Conservation (phyloP, 2,888 invertebrate species). For the Autographa gamma region DNA sequence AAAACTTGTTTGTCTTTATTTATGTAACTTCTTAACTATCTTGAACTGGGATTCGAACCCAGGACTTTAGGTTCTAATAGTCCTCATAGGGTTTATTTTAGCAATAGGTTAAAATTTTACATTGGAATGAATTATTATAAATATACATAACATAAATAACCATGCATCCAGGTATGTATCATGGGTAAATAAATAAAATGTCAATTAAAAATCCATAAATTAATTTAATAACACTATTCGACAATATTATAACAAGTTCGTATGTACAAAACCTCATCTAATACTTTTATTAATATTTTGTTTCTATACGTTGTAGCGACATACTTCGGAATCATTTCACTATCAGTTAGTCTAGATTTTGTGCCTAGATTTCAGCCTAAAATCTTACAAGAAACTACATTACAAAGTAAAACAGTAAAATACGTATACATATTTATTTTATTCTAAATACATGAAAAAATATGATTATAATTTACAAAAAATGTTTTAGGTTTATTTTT, state of each 20-base stretch:
- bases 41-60: no score
- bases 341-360: conserved; percentile 5
- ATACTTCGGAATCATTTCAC: conserved; percentile 32
- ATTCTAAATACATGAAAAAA: background rate
- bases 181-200: conserved; percentile 57
- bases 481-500: background rate
- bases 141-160: no score
- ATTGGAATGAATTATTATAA: no score
- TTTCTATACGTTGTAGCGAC: conserved; percentile 54
- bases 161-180: no score
- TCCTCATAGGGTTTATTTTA: no score
- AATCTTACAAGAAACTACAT: background rate
- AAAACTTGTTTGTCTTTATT: no score
- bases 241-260: conserved; percentile 86
- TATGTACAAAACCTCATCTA: conserved; percentile 84
- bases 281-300: conserved; percentile 61
- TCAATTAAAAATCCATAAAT: conserved; percentile 84
- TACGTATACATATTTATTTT: background rate
- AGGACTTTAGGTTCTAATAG: no score
- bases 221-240: conserved; percentile 87
- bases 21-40: no score
- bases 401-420: background rate
- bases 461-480: background rate
- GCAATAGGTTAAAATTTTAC: no score
- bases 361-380: background rate